Evolutionary conservation across 2,113 vertebrate species (phyloP).

Genomic region (Thymallus thymallus): DNA sequence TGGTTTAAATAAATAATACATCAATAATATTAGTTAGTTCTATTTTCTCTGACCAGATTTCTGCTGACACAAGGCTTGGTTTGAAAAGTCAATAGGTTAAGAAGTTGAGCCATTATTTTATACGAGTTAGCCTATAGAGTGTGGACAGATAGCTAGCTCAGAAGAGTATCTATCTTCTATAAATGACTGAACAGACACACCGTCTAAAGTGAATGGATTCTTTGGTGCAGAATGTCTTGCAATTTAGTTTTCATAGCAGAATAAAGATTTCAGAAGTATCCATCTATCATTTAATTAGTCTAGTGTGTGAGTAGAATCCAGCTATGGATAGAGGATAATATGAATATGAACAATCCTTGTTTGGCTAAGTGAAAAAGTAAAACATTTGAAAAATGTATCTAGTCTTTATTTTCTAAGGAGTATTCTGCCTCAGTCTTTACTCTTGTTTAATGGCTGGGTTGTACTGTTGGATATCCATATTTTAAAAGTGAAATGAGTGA

Average conservation of each 20-base stretch:
- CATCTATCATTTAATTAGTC: conserved; percentile 66
- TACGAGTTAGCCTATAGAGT: too few species aligned
- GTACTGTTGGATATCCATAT: conserved; percentile 20
- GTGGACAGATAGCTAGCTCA: background rate
- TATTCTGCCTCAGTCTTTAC: conserved; percentile 28
- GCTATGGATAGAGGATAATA: conserved; percentile 29
- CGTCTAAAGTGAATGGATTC: conserved; percentile 30
- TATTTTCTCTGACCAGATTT: too few species aligned
- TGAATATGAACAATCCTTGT: conserved; percentile 44
- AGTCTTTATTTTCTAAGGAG: too few species aligned
- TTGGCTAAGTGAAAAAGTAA: conserved; percentile 20
- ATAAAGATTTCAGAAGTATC: conserved; percentile 52
- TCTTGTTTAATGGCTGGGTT: conserved; percentile 23
- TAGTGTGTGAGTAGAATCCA: conserved; percentile 49
- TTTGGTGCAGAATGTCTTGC: conserved; percentile 16
- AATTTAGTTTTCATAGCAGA: conserved; percentile 52
- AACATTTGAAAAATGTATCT: conserved; percentile 39
- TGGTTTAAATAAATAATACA: too few species aligned
- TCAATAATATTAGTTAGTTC: too few species aligned
- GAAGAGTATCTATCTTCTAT: background rate
- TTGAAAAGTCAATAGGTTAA: too few species aligned
- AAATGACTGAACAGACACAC: conserved; percentile 16
- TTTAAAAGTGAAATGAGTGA: conserved; percentile 11
- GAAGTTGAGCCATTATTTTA: too few species aligned
- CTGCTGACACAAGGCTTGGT: too few species aligned